Percentiles rank a stretch among this genome's conserved stretches.
Conservation (phyloP, 2,888 invertebrate genomes). For the Megastigmus dorsalis region DNA sequence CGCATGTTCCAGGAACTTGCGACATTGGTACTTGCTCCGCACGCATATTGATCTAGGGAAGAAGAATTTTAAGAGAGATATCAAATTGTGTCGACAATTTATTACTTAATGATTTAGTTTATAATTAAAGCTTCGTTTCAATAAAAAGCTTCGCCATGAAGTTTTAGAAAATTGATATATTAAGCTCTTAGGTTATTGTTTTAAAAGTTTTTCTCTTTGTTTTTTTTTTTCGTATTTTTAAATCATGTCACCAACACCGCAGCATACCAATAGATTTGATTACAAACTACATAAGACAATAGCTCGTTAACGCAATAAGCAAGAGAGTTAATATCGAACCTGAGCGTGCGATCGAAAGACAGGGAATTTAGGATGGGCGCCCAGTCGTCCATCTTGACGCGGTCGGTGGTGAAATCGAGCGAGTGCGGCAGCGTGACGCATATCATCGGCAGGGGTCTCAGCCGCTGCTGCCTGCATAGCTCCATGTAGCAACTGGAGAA, state of each 20-base stretch:
- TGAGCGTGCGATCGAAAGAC: conserved; percentile 82
- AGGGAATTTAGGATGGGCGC: conserved; percentile 84
- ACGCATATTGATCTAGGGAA: conserved; percentile 79
- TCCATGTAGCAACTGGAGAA: conserved; percentile 71
- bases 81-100: no score
- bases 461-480: conserved; percentile 67
- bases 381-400: conserved; percentile 86
- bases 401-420: conserved; percentile 84
- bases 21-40: conserved; percentile 79
- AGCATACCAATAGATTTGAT: no score
- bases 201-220: no score
- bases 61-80: background rate
- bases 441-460: conserved; percentile 69
- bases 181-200: no score
- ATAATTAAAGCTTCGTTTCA: no score
- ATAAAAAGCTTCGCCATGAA: no score
- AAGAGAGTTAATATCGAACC: conserved; percentile 1
- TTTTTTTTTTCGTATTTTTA: no score
- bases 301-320: background rate
- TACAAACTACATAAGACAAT: background rate
- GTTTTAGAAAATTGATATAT: no score
- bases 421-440: conserved; percentile 71
- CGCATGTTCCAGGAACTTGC: conserved; percentile 76
- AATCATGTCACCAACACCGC: no score
- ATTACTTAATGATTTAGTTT: no score